Evolutionary conservation across 2,888 invertebrate genomes (phyloP).

Genomic region (Oegoconia quadripuncta): DNA sequence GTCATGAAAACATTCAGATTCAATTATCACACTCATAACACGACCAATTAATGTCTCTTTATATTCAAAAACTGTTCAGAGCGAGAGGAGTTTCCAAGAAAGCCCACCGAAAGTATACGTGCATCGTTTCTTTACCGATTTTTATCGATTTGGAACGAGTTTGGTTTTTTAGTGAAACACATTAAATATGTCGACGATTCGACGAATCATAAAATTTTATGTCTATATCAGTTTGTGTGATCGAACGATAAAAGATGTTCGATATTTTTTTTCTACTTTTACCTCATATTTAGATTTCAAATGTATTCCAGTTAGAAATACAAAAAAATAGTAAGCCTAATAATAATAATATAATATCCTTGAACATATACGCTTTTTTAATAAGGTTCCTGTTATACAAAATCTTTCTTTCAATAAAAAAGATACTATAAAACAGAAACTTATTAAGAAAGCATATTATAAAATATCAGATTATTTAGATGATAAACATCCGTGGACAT

Average conservation of each 20-base stretch:
- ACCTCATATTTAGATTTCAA: conserved; percentile 26
- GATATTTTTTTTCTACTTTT: conserved; percentile 21
- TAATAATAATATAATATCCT: too few relatives aligned
- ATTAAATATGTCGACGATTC: conserved; percentile 43
- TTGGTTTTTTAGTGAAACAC: conserved; percentile 36
- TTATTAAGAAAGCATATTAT: too few relatives aligned
- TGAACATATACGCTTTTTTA: too few relatives aligned
- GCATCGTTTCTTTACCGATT: conserved; percentile 42
- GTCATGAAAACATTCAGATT: conserved; percentile 28
- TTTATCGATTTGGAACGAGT: conserved; percentile 44
- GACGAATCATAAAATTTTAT: conserved; percentile 56
- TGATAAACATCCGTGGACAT: too few relatives aligned
- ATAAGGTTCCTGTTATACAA: too few relatives aligned
- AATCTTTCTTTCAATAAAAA: too few relatives aligned
- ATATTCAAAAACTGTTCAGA: conserved; percentile 30
- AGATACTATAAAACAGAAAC: too few relatives aligned
- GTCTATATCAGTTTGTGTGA: conserved; percentile 44
- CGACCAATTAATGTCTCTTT: conserved; percentile 34
- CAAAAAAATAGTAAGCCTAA: too few relatives aligned
- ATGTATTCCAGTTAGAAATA: too few relatives aligned
- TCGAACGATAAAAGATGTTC: conserved; percentile 37
- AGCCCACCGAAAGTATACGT: conserved; percentile 29
- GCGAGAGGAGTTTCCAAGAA: conserved; percentile 31
- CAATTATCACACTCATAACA: conserved; percentile 40
- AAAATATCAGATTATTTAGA: too few relatives aligned